Conservation (phyloP, 2,797 vertebrate genomes). For the Thripadectes ignobilis region DNA sequence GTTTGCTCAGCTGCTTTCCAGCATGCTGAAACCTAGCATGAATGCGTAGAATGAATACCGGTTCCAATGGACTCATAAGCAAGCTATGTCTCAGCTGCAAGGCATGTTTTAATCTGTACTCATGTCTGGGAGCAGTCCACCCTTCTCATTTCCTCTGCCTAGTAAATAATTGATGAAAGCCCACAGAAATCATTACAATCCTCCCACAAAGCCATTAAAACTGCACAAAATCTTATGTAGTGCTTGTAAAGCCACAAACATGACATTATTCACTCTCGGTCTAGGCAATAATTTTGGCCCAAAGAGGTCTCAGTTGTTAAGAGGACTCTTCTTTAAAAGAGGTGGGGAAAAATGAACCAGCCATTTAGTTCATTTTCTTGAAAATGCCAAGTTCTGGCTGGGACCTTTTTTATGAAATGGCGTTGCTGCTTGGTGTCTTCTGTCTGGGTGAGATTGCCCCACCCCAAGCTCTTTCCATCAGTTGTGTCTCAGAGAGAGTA, state of each 20-base stretch:
- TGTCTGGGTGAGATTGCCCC: neutral
- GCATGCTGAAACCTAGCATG: constrained; percentile 26
- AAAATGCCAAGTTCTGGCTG: neutral
- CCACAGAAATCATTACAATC: neutral
- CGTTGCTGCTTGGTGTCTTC: neutral
- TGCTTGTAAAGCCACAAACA: neutral
- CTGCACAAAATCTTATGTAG: neutral
- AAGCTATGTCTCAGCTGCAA: neutral
- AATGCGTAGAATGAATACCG: neutral
- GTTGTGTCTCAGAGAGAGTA: neutral
- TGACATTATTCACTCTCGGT: neutral
- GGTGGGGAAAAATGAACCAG: neutral
- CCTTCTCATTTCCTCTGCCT: constrained; percentile 14
- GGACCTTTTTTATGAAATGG: neutral
- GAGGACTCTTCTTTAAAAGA: neutral
- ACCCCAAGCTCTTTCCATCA: neutral
- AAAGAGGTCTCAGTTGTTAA: neutral
- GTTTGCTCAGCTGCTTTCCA: constrained; percentile 46
- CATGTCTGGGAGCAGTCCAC: neutral
- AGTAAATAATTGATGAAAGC: neutral
- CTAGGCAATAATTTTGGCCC: neutral
- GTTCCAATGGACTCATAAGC: neutral
- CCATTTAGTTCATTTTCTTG: neutral
- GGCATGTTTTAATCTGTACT: constrained; percentile 21
- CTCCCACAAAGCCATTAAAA: neutral